Evolutionary conservation across 1,140 invertebrate species (phyloP), one percentile per base, ranked within the genome.

Genomic region (Drosophila ogumai): DNA sequence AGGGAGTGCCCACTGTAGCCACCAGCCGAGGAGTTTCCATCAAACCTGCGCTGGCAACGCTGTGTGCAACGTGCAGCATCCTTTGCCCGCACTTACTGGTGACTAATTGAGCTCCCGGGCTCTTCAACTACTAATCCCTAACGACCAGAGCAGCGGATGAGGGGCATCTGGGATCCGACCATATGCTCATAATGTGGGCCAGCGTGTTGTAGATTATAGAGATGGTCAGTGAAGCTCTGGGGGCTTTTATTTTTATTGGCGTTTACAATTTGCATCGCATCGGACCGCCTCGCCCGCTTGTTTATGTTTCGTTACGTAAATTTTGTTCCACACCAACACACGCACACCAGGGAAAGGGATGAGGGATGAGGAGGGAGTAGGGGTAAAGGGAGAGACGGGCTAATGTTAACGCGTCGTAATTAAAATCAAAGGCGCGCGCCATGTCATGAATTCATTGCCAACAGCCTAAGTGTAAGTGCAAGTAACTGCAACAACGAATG

Each of bases 401-500:
- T 72, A 72, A 72, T 44, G 61, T 85, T 72, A 72, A 72, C 52
- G 61, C 85, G 81, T 81, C 82, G 82, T 85, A 86, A 85, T 85
- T 85, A 85, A 78, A 82, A 81, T 69, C 73, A 74, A 78, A 85
- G 81, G 82, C 73, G 75, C 81, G 71, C 79, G 79, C 66, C 47
- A 67, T 69, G 69, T 72, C 65, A 66, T 79, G 66, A 78, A 84
- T 84, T 84, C 81, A 84, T 79, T 84, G 75, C 81, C 75, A 84
- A 76, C 71, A 41, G 68, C 49, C 54, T 44, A 56, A 38, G 81
- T 75, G 55, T 50, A 63, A 60, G 58, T 64, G 60, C 79, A 41
- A 67, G 65, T 63, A 56, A 41, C 68, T 60, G 41, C 57, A 73
- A 34, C 25, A 77, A 28, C 28, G 54, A 54, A 44, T 63, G 55